Base-by-base conservation (phyloP, 1,140 invertebrate genomes). In the Caenorhabditis brenneri region DNA sequence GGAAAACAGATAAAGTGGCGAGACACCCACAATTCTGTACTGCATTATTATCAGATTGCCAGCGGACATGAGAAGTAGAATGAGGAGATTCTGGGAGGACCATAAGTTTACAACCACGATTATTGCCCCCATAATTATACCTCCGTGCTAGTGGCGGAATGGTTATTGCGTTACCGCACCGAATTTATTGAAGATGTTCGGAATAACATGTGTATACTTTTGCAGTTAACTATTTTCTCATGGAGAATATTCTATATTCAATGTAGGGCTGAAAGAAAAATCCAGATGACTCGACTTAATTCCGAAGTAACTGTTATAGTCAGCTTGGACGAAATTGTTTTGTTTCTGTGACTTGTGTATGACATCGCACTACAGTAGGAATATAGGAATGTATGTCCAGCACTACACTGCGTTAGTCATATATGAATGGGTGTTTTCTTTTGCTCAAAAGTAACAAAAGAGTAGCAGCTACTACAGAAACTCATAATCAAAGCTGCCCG, bases 41-140 rank as follows among this genome's bases (percentile, higher is more conserved):
- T 74, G 36, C 33, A 42, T 42, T 31, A 74, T 74, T 74, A 74
- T 74, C 65, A 74, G 65, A 74, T 74, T 58, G 53, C 53, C 53
- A 6, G 65, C 24, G 65, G 36, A 39, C 36, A 74, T 24, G 65
- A 55, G n/a, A 51, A 51, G 15, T 15, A n/a, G 7, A 19, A 51
- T 51, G 48, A 51, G 48, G 48, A 6, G 19, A 51, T 0, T 51
- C 15, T 51, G 48, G 22, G 65, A 42, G 31, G 31, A 65, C 58
- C 58, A 74, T 74, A 42, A 74, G 65, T 74, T 74, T 74, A 74
- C 29, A 74, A 74, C 65, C 65, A 74, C 65, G 65, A 74, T 74
- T 74, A 74, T 29, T 74, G 65, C 36, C 65, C 9, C 36, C 36
- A 46, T 74, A 74, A 74, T 74, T 74, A 74, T 74, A 19, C 65